Conservation (phyloP, 2,797 vertebrate genomes). For the Falco columbarius region DNA sequence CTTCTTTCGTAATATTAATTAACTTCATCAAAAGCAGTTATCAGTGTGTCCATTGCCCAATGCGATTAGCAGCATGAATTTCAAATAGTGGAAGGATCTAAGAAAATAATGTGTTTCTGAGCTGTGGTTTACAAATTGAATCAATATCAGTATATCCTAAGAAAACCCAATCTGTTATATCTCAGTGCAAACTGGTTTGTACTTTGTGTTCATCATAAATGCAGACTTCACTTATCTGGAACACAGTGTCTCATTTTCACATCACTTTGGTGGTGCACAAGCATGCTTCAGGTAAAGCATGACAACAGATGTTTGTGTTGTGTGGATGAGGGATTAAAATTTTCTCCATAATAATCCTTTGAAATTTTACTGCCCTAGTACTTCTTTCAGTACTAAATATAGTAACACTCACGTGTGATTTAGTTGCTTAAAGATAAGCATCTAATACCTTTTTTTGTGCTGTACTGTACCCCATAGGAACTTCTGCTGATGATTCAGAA, state of each 20-base stretch:
- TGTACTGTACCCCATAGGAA: not conserved
- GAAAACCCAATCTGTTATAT: not conserved
- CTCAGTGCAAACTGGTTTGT: not conserved
- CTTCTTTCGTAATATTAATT: not conserved
- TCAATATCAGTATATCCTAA: not conserved
- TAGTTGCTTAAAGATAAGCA: not conserved
- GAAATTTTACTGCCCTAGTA: not conserved
- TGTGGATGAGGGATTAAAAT: not conserved
- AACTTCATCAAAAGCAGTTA: not conserved
- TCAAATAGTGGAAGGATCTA: not conserved
- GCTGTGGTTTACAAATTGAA: not conserved
- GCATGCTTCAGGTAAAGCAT: not conserved
- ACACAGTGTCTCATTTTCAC: not conserved
- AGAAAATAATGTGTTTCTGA: not conserved
- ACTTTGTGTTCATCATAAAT: not conserved
- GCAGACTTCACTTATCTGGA: not conserved
- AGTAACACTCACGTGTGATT: not conserved
- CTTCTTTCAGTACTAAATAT: not conserved
- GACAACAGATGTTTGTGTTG: not conserved
- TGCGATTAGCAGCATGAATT: not conserved
- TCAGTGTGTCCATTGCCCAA: not conserved
- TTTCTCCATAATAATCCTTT: not conserved
- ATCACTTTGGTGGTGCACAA: not conserved
- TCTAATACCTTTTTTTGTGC: not conserved
- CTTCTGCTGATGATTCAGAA: not conserved